Percentiles rank a stretch among this genome's conserved stretches.
phyloP scores from a whole-genome alignment of 2,888 invertebrate genomes.

The Vannuccia rotundouncinata region DNA sequence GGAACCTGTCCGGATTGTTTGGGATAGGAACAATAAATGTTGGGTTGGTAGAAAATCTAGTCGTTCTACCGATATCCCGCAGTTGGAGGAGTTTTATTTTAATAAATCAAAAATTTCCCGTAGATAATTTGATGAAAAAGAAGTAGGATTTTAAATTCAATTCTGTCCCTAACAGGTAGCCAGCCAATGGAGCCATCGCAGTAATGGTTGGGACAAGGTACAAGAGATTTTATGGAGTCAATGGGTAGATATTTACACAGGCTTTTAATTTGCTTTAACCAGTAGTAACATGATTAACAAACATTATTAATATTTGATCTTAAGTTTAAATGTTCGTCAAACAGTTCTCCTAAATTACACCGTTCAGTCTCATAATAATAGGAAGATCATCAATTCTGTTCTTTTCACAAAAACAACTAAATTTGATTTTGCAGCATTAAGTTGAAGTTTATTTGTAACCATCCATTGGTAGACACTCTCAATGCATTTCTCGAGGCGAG shows the following conservation, averaged over 20 bases:
- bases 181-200: neutral
- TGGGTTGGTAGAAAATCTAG: neutral
- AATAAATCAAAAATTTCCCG: neutral
- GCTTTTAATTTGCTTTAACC: neutral
- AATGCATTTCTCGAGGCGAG: neutral
- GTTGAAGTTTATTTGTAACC: neutral
- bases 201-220: neutral
- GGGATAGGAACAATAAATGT: neutral
- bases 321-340: neutral
- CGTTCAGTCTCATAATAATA: neutral
- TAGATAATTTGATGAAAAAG: neutral
- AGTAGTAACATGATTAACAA: neutral
- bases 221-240: neutral
- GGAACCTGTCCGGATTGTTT: neutral
- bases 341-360: neutral
- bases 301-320: neutral
- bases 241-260: neutral
- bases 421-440: neutral
- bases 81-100: neutral
- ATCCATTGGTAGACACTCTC: neutral
- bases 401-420: neutral
- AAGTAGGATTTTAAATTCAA: neutral
- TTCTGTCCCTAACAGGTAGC: neutral
- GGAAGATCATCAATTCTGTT: neutral
- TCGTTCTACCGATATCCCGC: neutral